phyloP scores from a whole-genome alignment of 1,140 invertebrate genomes.

The Ctenoplectra terminalis region DNA sequence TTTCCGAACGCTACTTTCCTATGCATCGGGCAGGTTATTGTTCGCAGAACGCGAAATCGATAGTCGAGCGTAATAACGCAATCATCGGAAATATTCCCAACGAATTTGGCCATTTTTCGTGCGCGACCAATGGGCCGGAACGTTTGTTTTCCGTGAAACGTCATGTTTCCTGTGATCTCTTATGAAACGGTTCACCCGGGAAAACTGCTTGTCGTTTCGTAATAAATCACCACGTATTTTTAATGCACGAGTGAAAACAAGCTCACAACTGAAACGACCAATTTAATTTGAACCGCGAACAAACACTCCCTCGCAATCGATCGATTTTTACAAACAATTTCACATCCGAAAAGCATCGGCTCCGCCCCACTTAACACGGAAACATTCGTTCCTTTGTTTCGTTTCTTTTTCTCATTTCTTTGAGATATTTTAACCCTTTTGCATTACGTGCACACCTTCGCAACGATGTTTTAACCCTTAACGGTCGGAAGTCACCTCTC shows the following conservation, averaged over 20 bases:
- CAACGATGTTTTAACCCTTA: too few relatives aligned
- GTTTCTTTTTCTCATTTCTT: not conserved
- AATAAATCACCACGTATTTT: constrained; percentile 23
- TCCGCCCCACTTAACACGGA: not conserved
- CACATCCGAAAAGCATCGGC: not conserved
- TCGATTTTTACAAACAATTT: constrained; percentile 19
- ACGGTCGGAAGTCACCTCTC: too few relatives aligned
- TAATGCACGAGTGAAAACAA: constrained; percentile 5
- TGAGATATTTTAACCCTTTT: too few relatives aligned
- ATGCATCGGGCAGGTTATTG: not conserved
- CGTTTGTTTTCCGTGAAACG: constrained; percentile 25
- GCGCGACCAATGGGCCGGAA: constrained; percentile 13
- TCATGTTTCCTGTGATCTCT: constrained; percentile 1
- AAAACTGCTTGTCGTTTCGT: constrained; percentile 1
- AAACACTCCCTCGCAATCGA: not conserved
- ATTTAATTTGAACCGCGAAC: constrained; percentile 1
- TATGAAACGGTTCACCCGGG: constrained; percentile 18
- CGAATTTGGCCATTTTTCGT: constrained; percentile 34
- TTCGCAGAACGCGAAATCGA: constrained; percentile 5
- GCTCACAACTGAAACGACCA: not conserved
- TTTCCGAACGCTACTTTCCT: not conserved
- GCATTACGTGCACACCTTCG: too few relatives aligned
- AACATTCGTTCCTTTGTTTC: not conserved
- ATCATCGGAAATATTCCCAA: not conserved
- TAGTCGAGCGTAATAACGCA: constrained; percentile 12